Evolutionary conservation across 2,888 invertebrate genomes (phyloP).

Genomic region (Oscheius sp.): DNA sequence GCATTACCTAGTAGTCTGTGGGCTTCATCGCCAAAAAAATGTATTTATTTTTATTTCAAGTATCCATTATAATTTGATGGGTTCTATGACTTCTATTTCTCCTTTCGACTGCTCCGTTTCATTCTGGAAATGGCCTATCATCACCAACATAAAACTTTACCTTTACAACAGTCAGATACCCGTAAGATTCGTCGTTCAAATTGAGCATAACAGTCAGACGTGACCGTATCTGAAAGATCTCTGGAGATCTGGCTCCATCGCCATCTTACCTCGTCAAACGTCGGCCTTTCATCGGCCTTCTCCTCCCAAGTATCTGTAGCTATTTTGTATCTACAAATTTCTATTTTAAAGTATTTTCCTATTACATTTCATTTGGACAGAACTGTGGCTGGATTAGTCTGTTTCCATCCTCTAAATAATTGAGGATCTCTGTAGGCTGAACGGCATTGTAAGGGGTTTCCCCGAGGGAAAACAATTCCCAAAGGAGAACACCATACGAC

Average conservation of each 20-base stretch:
- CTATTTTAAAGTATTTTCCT: slow-evolving; percentile 2
- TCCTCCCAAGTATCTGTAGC: slow-evolving; percentile 53
- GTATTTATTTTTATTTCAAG: no score
- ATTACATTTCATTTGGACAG: slow-evolving; percentile 60
- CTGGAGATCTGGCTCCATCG: background rate
- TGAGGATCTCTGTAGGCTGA: slow-evolving; percentile 62
- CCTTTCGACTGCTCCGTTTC: no score
- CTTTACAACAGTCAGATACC: slow-evolving; percentile 34
- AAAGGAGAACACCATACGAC: slow-evolving; percentile 62
- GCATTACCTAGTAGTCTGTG: no score
- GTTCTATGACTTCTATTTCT: no score
- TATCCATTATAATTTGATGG: no score
- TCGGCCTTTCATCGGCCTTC: slow-evolving; percentile 48
- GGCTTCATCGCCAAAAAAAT: no score
- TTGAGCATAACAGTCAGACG: slow-evolving; percentile 39
- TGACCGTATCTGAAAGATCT: slow-evolving; percentile 26
- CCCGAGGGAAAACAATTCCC: slow-evolving; percentile 64
- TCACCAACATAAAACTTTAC: background rate
- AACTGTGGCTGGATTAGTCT: slow-evolving; percentile 55
- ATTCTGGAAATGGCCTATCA: no score
- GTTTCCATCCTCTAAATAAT: slow-evolving; percentile 55
- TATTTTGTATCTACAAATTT: slow-evolving; percentile 50
- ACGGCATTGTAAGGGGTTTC: slow-evolving; percentile 59
- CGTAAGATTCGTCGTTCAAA: slow-evolving; percentile 44
- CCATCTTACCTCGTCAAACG: slow-evolving; percentile 42